These are phyloP conservation scores for Caerostris extrusa DNA, from an alignment of 1,140 invertebrate species.

Conservation along the genomic window DNA sequence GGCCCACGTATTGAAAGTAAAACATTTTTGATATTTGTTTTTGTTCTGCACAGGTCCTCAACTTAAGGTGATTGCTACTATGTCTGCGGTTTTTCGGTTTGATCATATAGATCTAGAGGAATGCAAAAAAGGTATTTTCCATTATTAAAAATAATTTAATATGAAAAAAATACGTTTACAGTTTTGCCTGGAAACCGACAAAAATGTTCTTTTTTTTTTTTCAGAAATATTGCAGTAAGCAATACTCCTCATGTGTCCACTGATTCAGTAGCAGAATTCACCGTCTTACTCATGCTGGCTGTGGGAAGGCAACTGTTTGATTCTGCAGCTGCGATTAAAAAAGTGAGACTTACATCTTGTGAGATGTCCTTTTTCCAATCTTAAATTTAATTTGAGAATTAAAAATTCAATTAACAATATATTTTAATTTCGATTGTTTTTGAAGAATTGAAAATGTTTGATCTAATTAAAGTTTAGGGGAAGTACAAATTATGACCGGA, in stretches of 20 bases:
- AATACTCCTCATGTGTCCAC: constrained; percentile 77
- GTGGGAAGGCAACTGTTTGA: constrained; percentile 74
- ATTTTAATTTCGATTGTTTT: too few relatives aligned
- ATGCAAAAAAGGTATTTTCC: constrained; percentile 80
- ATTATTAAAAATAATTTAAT: not conserved
- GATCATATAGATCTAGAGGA: constrained; percentile 84
- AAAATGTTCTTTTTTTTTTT: not conserved
- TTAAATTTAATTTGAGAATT: too few relatives aligned
- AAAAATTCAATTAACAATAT: too few relatives aligned
- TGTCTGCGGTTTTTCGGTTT: constrained; percentile 95
- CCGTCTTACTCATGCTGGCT: constrained; percentile 73
- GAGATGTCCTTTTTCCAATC: not conserved
- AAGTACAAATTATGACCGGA: too few relatives aligned
- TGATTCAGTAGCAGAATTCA: constrained; percentile 78
- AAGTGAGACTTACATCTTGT: constrained; percentile 41
- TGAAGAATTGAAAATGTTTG: too few relatives aligned
- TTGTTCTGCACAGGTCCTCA: constrained; percentile 85
- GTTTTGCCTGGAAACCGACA: not conserved
- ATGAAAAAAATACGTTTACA: too few relatives aligned
- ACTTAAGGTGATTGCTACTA: constrained; percentile 92
- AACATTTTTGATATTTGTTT: not conserved
- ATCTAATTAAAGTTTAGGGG: too few relatives aligned
- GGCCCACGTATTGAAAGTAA: too few relatives aligned
- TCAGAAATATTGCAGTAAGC: constrained; percentile 68
- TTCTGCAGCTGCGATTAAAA: constrained; percentile 61